Evolutionary conservation across 2,113 vertebrate species (phyloP), one percentile per base, ranked within the genome.

Genomic region (Takifugu flavidus): DNA sequence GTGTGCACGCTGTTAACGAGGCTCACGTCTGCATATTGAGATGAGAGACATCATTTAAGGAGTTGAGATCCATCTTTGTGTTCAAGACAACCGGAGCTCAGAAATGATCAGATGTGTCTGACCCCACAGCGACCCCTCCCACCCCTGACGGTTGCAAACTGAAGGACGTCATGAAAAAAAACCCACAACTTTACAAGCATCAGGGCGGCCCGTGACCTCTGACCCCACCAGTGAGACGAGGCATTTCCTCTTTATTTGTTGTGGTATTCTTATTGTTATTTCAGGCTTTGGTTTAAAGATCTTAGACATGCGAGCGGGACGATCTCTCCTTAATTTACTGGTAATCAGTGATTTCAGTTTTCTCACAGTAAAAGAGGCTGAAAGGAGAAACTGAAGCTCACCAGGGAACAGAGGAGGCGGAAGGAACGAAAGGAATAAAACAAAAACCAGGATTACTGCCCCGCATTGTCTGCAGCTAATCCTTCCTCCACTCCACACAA

Each of bases 391-490:
- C 47, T 42, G 46, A 62, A 13, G 50, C 34, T 65, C 8, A 5
- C 13, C 49, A 20, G 51, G 62, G 28, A 42, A 57, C 49, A 54
- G 45, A n/a, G 45, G 57, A 27, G 26, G 52, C 25, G 59, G 45
- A 20, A 43, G 47, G 66, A 49, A 54, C 61, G 49, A 53, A 77
- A 78, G 34, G 39, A 14, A 43, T 25, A 54, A n/a, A 34, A 34
- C 5, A 77, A 80, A 80, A 77, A 20, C 47, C 52, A 50, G 67
- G 81, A 84, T 86, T 86, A 82, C 61, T 75, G 57, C 61, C 65
- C 63, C 27, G 53, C 59, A 77, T 82, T 87, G 80, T 86, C 65
- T 34, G 45, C 62, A 12, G 34, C 65, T 85, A 80, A 88, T 86
- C 74, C 78, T 75, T 72, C 72, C 77, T 70, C 81, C 49, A 11